Evolutionary conservation across 1,140 invertebrate genomes (phyloP), one percentile per base, ranked within the genome.

Genomic region (Eriocheir sinensis): DNA sequence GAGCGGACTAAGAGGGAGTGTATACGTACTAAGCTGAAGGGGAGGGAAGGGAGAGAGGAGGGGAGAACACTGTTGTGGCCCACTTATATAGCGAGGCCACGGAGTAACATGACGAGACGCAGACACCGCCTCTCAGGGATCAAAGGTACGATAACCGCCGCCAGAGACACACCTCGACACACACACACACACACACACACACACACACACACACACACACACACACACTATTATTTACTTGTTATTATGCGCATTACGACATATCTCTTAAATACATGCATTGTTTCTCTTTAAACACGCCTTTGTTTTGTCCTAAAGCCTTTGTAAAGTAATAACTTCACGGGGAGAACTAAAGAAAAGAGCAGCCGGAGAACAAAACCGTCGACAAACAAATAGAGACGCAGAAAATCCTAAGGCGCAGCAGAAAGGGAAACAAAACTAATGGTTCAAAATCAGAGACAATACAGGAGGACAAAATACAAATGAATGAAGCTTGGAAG

Each of bases 401-500:
- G 4, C 44, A 48, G 44, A 48, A 48, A 48, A 48, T 48, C 44
- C 44, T 8, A 48, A 15, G 15, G n/a, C 12, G n/a, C 60, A 72
- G n/a, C 12, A 72, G 60, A 72, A 72, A 72, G 60, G 27, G 60
- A 72, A 72, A 72, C 60, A 72, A n/a, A n/a, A 72, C 60, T 72
- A 72, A 72, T 72, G 60, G 60, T 72, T 72, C 60, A 72, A 72
- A n/a, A n/a, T 21, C 60, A 72, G 60, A 21, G 60, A n/a, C 60
- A 72, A 21, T 72, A 72, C 60, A 72, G 60, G 21, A 53, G 21
- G 60, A 72, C 60, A 72, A 72, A 72, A 72, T 72, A 72, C 60
- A 72, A 72, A 72, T 72, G 60, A 72, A 72, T 72, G 60, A 72
- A 72, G 60, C 60, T 72, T n/a, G 60, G 27, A 72, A 72, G 60